Percentiles rank a stretch among this genome's conserved stretches.
These are phyloP conservation scores for Halictus rubicundus DNA, from an alignment of 1,140 invertebrate species.

Conservation along the genomic window DNA sequence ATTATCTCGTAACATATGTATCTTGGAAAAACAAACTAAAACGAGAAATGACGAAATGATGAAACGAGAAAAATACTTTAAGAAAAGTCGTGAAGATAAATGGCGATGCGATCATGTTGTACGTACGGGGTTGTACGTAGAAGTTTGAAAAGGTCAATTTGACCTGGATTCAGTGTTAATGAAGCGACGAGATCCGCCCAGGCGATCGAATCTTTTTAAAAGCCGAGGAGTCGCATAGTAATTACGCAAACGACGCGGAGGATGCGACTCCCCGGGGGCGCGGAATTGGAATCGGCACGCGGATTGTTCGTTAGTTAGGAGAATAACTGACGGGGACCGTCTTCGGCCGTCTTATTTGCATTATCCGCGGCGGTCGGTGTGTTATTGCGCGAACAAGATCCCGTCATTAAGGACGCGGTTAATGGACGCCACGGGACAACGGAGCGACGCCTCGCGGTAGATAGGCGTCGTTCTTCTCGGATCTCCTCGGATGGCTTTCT, in stretches of 20 bases:
- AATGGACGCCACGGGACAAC: neutral
- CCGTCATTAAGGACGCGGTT: constrained; percentile 21
- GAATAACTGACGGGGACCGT: constrained; percentile 15
- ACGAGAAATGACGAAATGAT: too few relatives aligned
- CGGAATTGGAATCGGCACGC: neutral
- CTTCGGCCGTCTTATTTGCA: constrained; percentile 7
- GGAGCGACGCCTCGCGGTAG: neutral
- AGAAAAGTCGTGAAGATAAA: too few relatives aligned
- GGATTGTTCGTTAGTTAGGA: constrained; percentile 1
- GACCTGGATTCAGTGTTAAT: neutral
- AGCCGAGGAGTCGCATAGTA: constrained; percentile 2
- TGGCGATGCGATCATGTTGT: too few relatives aligned
- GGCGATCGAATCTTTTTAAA: neutral
- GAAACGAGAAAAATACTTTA: too few relatives aligned
- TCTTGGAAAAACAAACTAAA: too few relatives aligned
- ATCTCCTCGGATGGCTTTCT: constrained; percentile 26
- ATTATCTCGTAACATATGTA: too few relatives aligned
- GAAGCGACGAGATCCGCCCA: neutral
- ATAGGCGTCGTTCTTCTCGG: constrained; percentile 20
- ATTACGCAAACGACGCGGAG: neutral
- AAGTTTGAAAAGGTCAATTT: too few relatives aligned
- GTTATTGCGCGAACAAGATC: constrained; percentile 12
- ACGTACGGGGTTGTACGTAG: too few relatives aligned
- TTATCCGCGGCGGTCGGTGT: constrained; percentile 3
- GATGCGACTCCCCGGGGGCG: neutral